Conservation (phyloP, 2,797 vertebrate species). For the Alosa sapidissima region DNA sequence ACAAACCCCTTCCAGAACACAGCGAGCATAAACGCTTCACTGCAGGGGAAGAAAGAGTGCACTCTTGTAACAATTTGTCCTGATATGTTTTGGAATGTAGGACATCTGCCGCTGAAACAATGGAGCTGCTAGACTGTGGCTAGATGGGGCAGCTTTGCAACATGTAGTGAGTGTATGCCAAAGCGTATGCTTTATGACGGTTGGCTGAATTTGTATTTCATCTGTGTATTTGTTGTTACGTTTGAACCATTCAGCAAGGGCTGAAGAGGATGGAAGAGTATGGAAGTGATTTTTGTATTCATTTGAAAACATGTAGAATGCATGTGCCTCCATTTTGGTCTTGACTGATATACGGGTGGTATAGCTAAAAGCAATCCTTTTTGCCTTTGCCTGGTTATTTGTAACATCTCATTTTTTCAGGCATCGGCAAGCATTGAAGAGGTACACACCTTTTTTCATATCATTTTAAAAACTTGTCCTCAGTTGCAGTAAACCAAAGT, state of each 20-base stretch:
- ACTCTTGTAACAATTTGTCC: conserved; percentile 23
- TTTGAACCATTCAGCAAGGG: neutral
- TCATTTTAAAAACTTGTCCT: neutral
- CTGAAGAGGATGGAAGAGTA: neutral
- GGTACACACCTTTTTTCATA: neutral
- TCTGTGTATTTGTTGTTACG: neutral
- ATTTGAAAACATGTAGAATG: neutral
- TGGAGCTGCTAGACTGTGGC: neutral
- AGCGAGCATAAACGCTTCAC: conserved; percentile 58
- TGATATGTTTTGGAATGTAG: conserved; percentile 13
- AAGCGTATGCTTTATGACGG: neutral
- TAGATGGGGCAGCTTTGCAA: neutral
- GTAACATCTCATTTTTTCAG: neutral
- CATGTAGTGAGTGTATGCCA: neutral
- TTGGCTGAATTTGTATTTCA: neutral
- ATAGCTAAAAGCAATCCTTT: neutral
- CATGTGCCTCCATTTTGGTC: neutral
- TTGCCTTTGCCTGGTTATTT: neutral
- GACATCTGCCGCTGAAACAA: conserved; percentile 10
- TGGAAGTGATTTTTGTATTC: neutral
- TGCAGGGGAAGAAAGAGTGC: conserved; percentile 9
- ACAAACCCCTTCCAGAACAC: conserved; percentile 56
- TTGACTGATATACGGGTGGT: neutral
- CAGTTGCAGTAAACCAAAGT: neutral
- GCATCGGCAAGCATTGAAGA: neutral